Percentiles rank a stretch among this genome's conserved stretches.
Evolutionary conservation across 2,113 vertebrate species (phyloP).

Genomic region (Setophaga coronata): DNA sequence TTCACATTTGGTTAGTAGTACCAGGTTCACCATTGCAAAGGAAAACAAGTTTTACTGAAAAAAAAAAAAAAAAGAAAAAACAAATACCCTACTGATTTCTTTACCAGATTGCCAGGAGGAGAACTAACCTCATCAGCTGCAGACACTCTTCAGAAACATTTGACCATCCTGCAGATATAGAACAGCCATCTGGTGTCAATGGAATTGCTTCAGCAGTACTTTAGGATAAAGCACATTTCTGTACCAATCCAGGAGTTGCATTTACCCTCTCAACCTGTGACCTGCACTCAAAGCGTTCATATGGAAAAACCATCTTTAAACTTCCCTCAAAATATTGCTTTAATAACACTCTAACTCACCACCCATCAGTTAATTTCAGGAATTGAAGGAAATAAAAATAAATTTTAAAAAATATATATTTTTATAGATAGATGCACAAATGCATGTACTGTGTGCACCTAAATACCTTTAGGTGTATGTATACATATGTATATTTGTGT

Average conservation of each 20-base stretch:
- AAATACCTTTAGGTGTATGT: not conserved
- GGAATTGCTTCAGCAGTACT: not conserved
- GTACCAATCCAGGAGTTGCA: not conserved
- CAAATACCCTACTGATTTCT: not conserved
- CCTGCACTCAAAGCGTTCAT: not conserved
- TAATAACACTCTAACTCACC: not conserved
- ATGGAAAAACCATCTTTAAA: not conserved
- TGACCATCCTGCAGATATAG: not conserved
- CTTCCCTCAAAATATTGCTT: not conserved
- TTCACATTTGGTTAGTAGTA: not conserved
- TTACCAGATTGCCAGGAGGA: not conserved
- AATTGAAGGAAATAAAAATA: not conserved
- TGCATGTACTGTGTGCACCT: accelerated
- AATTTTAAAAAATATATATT: not conserved
- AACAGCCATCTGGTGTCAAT: not conserved
- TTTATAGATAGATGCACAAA: not conserved
- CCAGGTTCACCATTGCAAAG: not conserved
- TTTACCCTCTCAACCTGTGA: not conserved
- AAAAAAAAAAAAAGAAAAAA: no score
- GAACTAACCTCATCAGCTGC: not conserved
- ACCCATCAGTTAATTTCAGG: not conserved
- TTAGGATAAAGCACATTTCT: not conserved
- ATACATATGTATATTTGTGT: no score
- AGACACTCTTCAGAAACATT: not conserved
- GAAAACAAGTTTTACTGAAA: not conserved